These are phyloP conservation scores for Hydra vulgaris DNA, from an alignment of 30 jellyfish, hydroid and myxozoan genomes.

Conservation along the genomic window DNA sequence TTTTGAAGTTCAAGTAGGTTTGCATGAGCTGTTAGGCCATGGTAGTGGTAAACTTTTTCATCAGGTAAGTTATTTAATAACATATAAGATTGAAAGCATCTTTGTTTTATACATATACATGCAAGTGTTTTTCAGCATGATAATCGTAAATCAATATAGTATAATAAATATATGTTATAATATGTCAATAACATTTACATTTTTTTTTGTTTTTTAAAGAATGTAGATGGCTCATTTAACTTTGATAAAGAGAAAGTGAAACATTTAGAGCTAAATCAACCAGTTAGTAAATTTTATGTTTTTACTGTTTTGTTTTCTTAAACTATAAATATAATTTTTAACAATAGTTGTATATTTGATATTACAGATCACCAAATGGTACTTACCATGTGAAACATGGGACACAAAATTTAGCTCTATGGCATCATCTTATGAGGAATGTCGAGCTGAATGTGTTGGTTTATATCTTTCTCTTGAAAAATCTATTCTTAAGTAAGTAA, in stretches of 20 bases:
- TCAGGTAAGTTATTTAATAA: slow-evolving; percentile 47
- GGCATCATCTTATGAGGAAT: slow-evolving; percentile 90
- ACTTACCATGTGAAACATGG: slow-evolving; percentile 96
- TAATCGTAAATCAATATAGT: no score
- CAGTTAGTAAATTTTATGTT: slow-evolving; percentile 42
- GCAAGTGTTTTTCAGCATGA: no score
- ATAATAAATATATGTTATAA: no score
- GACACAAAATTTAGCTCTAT: slow-evolving; percentile 63
- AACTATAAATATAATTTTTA: background rate
- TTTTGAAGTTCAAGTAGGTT: slow-evolving; percentile 97
- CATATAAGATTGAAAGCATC: background rate
- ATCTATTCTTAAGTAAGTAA: slow-evolving; percentile 52
- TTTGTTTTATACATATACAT: background rate
- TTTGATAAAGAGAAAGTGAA: slow-evolving; percentile 65
- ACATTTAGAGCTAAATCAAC: slow-evolving; percentile 43
- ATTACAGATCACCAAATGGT: slow-evolving; percentile 73
- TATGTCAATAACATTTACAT: no score
- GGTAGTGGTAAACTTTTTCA: slow-evolving; percentile 93
- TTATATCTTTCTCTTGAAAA: slow-evolving; percentile 49
- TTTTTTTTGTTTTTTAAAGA: slow-evolving; percentile 23
- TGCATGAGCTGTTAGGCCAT: slow-evolving; percentile 97
- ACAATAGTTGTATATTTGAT: background rate
- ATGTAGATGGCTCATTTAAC: slow-evolving; percentile 73
- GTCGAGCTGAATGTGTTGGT: slow-evolving; percentile 99
- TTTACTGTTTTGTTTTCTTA: no score